Base-by-base conservation (phyloP, 2,797 vertebrate species). In the Anas bahamensis region DNA sequence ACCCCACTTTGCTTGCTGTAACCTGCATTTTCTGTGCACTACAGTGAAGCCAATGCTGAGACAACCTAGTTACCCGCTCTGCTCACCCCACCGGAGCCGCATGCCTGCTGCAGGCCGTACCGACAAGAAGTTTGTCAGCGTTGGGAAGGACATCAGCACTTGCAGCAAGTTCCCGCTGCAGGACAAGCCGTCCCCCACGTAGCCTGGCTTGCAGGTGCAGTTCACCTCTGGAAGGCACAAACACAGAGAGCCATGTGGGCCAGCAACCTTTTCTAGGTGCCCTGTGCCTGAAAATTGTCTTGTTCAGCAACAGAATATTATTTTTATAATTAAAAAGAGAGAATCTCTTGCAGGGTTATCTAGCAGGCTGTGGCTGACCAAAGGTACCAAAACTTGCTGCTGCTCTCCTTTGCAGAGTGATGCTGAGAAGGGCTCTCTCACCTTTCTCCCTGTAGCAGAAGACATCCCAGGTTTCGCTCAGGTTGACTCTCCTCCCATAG, bases 371-470 rank as follows among this genome's bases (percentile, higher is more conserved):
- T 29, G 22, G 17, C 23, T 13, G 22, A 24, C 23, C n/a, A 19
- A 71, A 44, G 41, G 17, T 71, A 21, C 16, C 1, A 4, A 69
- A 89, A 50, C 28, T 2, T 26, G 42, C 28, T 78, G 63, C 63
- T 53, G 23, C 15, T 55, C 13, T 2, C 3, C 10, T 89, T 77
- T 68, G 16, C 31, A 73, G 29, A 77, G 13, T 16, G 13, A 33
- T 42, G 7, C 13, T 21, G 42, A 6, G n/a, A 64, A 81, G 19
- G 9, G 29, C 48, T 22, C 21, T 17, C 55, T 97, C 96, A 99
- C 99, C 99, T 97, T 99, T 99, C 94, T 98, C 97, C 90, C 99
- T 96, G 96, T 98, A 99, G 97, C 99, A 99, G 98, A 99, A 99
- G 44, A 98, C 97, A 37, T 99, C 99, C 99, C 99, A 99, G n/a